These are phyloP conservation scores for Loriculus beryllinus DNA, from an alignment of 2,797 vertebrate species.

Conservation along the genomic window DNA sequence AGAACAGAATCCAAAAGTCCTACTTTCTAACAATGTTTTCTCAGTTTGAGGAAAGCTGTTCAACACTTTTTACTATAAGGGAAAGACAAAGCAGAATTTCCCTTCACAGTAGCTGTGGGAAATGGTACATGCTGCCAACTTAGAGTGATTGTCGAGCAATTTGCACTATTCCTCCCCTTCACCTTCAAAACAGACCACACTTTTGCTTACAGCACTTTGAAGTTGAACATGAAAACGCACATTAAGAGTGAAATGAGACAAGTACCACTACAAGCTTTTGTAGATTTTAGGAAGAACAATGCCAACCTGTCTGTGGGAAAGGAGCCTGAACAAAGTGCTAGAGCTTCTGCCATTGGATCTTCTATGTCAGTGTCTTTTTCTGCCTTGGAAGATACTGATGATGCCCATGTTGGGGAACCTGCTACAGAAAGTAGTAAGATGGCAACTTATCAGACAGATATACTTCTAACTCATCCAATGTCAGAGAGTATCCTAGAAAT, in stretches of 20 bases:
- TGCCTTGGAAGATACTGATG: slow-evolving; percentile 58
- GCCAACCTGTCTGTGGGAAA: slow-evolving; percentile 77
- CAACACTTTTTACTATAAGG: background rate
- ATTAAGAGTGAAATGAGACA: background rate
- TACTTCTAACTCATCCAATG: background rate
- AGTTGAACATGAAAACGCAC: background rate
- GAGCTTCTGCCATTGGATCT: slow-evolving; percentile 75
- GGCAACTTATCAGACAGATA: background rate
- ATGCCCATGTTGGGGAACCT: slow-evolving; percentile 64
- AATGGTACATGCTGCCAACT: background rate
- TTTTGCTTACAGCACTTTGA: background rate
- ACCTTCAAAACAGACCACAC: background rate
- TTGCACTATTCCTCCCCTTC: background rate
- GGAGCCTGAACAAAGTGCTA: slow-evolving; percentile 77
- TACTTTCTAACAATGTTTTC: background rate
- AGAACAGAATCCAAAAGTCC: background rate
- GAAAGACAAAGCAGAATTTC: background rate
- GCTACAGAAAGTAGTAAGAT: background rate
- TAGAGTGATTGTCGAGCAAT: background rate
- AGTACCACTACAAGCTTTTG: no score
- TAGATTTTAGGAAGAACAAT: background rate
- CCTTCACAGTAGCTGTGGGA: background rate
- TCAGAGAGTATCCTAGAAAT: background rate
- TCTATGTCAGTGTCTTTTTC: slow-evolving; percentile 62
- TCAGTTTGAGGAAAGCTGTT: background rate